Evolutionary conservation across 2,797 vertebrate genomes (phyloP).

Genomic region (Chloroceryle inda): DNA sequence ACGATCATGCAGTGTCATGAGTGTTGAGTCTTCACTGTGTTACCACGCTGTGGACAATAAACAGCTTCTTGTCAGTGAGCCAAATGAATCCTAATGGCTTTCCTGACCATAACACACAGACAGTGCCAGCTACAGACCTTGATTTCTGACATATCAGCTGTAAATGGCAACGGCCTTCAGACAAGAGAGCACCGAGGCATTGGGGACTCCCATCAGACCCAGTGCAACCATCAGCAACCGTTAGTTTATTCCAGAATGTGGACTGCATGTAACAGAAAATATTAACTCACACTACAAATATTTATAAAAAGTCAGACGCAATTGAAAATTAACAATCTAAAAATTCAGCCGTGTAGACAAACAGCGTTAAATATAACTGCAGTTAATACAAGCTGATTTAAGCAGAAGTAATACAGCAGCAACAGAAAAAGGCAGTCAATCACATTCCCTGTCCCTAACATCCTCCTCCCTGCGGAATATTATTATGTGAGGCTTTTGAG

Average conservation of each 20-base stretch:
- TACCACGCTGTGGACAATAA: neutral
- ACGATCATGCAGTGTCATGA: fast-evolving
- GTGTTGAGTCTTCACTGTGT: neutral
- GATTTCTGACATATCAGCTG: neutral
- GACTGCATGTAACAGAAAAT: neutral
- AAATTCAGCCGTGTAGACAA: neutral
- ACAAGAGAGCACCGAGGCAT: neutral
- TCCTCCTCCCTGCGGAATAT: neutral
- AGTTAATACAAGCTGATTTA: conserved; percentile 19
- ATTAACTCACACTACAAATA: conserved; percentile 14
- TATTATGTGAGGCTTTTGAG: neutral
- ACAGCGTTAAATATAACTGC: conserved; percentile 4
- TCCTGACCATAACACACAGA: neutral
- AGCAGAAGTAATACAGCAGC: neutral
- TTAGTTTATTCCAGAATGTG: neutral
- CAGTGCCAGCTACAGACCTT: neutral
- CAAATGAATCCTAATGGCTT: conserved; percentile 16
- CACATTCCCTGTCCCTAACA: neutral
- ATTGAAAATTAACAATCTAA: conserved; percentile 49
- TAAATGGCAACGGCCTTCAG: neutral
- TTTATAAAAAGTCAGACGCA: conserved; percentile 44
- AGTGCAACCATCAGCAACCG: neutral
- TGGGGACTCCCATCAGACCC: neutral
- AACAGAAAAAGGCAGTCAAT: conserved; percentile 21
- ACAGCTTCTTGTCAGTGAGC: neutral